Conservation (phyloP, 1,140 invertebrate genomes). For the Papilio dardanus region DNA sequence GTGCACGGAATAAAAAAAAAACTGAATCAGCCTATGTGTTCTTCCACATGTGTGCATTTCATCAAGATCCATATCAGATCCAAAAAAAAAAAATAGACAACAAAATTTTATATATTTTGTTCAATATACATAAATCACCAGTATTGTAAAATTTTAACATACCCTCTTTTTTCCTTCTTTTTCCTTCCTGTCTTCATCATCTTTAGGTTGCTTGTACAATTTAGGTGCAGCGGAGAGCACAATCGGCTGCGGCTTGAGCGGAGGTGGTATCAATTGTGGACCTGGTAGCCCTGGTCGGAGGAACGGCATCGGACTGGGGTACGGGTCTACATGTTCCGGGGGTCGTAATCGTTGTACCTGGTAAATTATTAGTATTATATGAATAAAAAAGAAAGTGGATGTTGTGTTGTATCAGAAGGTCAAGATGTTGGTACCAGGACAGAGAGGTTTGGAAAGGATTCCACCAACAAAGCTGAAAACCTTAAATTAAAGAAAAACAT, state of each 20-base stretch:
- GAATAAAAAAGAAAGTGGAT: too few relatives aligned
- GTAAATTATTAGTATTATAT: constrained; percentile 48
- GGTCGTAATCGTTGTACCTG: constrained; percentile 82
- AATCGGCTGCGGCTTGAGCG: constrained; percentile 82
- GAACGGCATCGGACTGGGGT: constrained; percentile 80
- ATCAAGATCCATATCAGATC: too few relatives aligned
- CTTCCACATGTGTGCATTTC: too few relatives aligned
- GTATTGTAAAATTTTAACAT: constrained; percentile 9
- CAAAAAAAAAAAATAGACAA: too few relatives aligned
- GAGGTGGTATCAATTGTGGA: constrained; percentile 69
- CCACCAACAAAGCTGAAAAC: too few relatives aligned
- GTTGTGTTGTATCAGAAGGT: too few relatives aligned
- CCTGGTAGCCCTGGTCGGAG: constrained; percentile 67
- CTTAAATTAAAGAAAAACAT: too few relatives aligned
- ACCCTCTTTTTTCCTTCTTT: constrained; percentile 70
- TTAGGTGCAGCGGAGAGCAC: constrained; percentile 86
- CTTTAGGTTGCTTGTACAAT: constrained; percentile 82
- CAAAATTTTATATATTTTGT: too few relatives aligned
- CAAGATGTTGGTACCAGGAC: too few relatives aligned
- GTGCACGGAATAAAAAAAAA: too few relatives aligned
- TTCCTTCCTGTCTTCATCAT: constrained; percentile 69
- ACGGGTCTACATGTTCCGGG: constrained; percentile 50
- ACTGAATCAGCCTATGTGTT: too few relatives aligned
- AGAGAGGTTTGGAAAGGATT: too few relatives aligned
- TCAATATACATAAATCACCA: neutral